Evolutionary conservation across 2,113 vertebrate species (phyloP), one percentile per base, ranked within the genome.

Genomic region (Cheilinus undulatus): DNA sequence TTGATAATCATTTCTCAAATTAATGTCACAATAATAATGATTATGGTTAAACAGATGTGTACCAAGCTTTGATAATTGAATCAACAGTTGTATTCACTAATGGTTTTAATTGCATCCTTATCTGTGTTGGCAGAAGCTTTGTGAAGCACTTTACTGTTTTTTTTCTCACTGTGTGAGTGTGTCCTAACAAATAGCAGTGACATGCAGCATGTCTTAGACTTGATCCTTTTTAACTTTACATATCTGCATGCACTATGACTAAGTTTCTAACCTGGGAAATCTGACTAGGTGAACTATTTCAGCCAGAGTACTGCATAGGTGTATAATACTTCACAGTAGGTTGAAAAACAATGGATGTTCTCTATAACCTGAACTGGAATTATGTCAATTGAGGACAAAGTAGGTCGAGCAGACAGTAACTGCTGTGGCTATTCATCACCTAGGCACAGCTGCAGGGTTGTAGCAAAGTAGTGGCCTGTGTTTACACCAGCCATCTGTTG

Each of bases 371-470:
- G 67, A 80, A 81, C 85, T 79, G 28, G 73, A 90, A 86, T 82
- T 82, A 81, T 84, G 80, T 86, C 85, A 88, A 83, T 62, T 82
- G 85, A 83, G 76, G 86, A 88, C 82, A 87, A 89, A 86, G 60
- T 84, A 85, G 83, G 78, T 79, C 28, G 51, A 64, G 68, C 73
- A 86, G 81, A 83, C 81, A 84, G 70, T 76, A 65, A 75, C 48
- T 76, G 69, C 78, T 79, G 65, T 67, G 60, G 78, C 78, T 62
- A 88, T 88, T 87, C 61, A 87, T 87, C 83, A 86, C 62, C 30
- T 42, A 45, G 83, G 70, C 46, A 19, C 49, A 48, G 64, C 78
- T 85, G 76, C 51, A 38, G 83, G 83, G 73, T 80, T 60, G 71
- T 66, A 69, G 54, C 63, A 76, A 63, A 48, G 73, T 61, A 76